Conservation (phyloP, 2,797 vertebrate genomes). For the Megaceryle alcyon region DNA sequence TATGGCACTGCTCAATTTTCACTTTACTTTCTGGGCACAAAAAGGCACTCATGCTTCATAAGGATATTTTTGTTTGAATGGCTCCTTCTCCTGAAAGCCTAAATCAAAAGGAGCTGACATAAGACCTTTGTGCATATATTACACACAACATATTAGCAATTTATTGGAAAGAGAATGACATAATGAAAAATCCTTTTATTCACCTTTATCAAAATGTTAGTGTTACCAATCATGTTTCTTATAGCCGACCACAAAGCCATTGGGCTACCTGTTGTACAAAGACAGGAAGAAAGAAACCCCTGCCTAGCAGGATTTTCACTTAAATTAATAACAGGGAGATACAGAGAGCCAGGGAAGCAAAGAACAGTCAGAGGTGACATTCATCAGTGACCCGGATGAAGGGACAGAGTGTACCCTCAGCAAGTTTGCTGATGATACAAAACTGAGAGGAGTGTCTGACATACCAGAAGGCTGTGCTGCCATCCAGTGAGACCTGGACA, state of each 20-base stretch:
- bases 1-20: neutral
- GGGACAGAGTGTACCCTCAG: too few species aligned
- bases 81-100: neutral
- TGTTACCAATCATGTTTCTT: neutral
- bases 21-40: neutral
- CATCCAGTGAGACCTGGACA: too few species aligned
- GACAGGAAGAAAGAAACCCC: neutral
- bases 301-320: neutral
- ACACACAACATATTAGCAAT: neutral
- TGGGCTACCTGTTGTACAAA: neutral
- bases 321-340: neutral
- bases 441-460: too few species aligned
- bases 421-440: too few species aligned
- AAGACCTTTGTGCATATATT: neutral
- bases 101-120: neutral
- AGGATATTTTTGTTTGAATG: neutral
- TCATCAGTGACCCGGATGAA: too few species aligned
- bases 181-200: neutral
- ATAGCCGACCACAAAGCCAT: neutral
- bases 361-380: neutral
- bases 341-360: neutral
- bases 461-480: too few species aligned
- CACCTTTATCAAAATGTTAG: neutral
- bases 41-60: neutral
- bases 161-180: neutral